Conservation (phyloP, 1,140 invertebrate genomes). For the Acromyrmex echinatior region DNA sequence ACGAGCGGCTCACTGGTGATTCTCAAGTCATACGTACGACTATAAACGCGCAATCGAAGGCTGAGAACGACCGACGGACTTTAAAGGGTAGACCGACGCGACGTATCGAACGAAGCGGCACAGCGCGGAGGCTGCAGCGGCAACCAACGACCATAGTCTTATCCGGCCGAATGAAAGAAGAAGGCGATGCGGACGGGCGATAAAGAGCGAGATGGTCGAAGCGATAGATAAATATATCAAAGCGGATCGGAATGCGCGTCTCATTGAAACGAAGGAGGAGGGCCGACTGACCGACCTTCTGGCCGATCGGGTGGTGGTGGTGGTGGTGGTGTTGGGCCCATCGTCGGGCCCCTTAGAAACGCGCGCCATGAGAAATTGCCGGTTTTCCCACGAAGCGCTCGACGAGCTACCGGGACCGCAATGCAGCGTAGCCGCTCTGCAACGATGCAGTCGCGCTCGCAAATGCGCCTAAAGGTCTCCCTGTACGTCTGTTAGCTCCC, state of each 20-base stretch:
- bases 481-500: not conserved
- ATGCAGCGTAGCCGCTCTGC: not conserved
- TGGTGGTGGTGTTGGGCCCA: conserved; percentile 40
- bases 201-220: conserved; percentile 75
- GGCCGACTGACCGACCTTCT: not conserved
- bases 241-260: conserved; percentile 73
- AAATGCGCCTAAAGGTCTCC: conserved; percentile 44
- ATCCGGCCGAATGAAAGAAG: conserved; percentile 59
- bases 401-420: conserved; percentile 70
- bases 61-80: conserved; percentile 33
- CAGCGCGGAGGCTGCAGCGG: conserved; percentile 4
- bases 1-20: not conserved
- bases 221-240: conserved; percentile 77
- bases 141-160: conserved; percentile 40
- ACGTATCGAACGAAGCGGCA: conserved; percentile 37
- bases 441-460: conserved; percentile 42
- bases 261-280: conserved; percentile 57
- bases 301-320: conserved; percentile 14
- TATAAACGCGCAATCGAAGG: conserved; percentile 51
- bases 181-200: conserved; percentile 64
- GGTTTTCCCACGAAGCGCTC: conserved; percentile 83
- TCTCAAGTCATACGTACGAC: conserved; percentile 17
- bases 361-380: conserved; percentile 81
- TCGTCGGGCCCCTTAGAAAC: conserved; percentile 53
- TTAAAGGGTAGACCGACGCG: conserved; percentile 34